Conservation (phyloP, 1,140 invertebrate genomes). For the Musca domestica region DNA sequence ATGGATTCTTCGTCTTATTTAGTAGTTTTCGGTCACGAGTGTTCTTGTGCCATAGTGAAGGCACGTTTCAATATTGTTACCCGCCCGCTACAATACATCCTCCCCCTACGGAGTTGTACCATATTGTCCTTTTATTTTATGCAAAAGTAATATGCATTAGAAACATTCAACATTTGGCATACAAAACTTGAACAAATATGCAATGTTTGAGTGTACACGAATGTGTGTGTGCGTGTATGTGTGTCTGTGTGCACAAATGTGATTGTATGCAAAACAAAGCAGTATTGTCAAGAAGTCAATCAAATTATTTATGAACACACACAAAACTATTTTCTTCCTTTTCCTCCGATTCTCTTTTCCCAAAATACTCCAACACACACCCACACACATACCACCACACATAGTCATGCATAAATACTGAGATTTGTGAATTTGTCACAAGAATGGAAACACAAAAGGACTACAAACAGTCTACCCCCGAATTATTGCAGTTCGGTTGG, state of each 20-base stretch:
- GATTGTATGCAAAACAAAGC: conserved; percentile 38
- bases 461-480: no score
- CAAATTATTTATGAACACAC: conserved; percentile 41
- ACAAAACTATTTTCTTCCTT: background rate
- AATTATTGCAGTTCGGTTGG: no score
- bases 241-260: background rate
- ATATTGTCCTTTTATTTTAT: background rate
- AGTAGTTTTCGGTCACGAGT: background rate
- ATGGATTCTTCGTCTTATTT: background rate
- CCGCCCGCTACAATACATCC: no score
- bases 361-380: no score
- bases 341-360: background rate
- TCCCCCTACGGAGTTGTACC: no score
- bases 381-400: no score
- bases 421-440: no score
- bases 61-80: no score
- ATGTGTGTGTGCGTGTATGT: background rate
- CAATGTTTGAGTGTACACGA: background rate
- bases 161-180: background rate
- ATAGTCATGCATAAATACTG: no score
- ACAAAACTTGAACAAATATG: background rate
- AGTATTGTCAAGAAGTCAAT: conserved; percentile 42
- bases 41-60: no score
- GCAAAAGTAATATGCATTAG: background rate
- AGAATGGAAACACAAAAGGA: no score